Evolutionary conservation across 2,797 vertebrate species (phyloP).

Genomic region (Anas flavirostris): DNA sequence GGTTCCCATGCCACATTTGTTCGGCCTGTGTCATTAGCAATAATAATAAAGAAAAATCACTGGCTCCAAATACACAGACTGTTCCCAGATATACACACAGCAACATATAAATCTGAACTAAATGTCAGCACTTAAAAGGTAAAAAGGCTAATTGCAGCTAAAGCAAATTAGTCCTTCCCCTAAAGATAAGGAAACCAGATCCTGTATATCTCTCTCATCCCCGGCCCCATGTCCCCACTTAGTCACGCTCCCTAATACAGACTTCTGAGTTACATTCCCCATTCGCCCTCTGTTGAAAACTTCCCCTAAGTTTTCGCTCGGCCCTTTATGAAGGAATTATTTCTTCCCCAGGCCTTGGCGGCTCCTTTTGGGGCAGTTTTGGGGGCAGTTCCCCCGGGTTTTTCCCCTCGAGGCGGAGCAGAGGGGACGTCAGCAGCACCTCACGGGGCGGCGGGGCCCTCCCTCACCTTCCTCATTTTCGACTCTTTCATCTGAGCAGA

Average conservation of each 20-base stretch:
- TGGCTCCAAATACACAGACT: neutral
- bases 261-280: neutral
- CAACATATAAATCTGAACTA: neutral
- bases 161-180: conserved; percentile 31
- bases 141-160: conserved; percentile 21
- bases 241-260: neutral
- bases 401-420: neutral
- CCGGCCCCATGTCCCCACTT: neutral
- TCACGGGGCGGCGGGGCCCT: neutral
- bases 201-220: neutral
- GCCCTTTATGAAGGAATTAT: neutral
- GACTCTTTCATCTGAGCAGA: rapidly evolving
- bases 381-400: neutral
- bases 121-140: neutral
- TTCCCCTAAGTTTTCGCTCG: neutral
- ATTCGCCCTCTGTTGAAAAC: neutral
- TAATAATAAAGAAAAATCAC: neutral
- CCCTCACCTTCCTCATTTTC: neutral
- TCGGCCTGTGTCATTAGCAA: neutral
- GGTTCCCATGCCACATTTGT: neutral
- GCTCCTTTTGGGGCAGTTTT: neutral
- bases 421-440: neutral
- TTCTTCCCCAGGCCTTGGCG: neutral
- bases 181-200: neutral
- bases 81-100: neutral